Evolutionary conservation across 1,140 invertebrate species (phyloP).

Genomic region (Penaeus indicus): DNA sequence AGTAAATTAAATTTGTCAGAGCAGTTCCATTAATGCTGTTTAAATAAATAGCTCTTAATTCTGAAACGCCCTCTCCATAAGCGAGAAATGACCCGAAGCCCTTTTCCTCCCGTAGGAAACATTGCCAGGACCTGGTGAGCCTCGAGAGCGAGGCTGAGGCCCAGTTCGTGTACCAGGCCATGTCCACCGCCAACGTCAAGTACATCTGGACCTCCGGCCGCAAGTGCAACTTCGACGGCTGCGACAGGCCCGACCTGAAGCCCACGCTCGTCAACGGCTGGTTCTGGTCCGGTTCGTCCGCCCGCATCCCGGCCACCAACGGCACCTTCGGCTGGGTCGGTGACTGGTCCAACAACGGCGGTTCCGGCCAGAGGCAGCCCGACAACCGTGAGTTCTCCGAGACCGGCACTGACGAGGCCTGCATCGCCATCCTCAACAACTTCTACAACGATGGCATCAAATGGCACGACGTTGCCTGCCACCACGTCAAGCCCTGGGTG

Average conservation of each 20-base stretch:
- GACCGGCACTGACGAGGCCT: conserved; percentile 89
- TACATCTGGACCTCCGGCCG: conserved; percentile 90
- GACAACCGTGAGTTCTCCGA: conserved; percentile 82
- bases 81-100: conserved; percentile 75
- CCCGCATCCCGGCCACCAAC: conserved; percentile 88
- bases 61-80: too few relatives aligned
- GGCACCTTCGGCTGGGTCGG: conserved; percentile 80
- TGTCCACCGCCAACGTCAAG: conserved; percentile 78
- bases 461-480: conserved; percentile 93
- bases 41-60: too few relatives aligned
- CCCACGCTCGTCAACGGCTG: conserved; percentile 90
- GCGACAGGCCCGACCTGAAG: conserved; percentile 84
- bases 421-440: conserved; percentile 89
- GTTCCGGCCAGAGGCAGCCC: conserved; percentile 86
- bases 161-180: conserved; percentile 89
- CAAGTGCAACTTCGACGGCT: conserved; percentile 93
- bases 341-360: conserved; percentile 89
- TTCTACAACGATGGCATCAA: conserved; percentile 93
- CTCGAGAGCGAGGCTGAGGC: conserved; percentile 91
- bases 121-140: conserved; percentile 93
- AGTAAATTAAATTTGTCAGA: too few relatives aligned
- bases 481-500: conserved; percentile 92
- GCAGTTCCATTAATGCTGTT: too few relatives aligned
- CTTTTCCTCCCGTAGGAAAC: conserved; percentile 80
- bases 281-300: conserved; percentile 94